A percentile compares a stretch with the other conserved stretches of the same genome.
Conservation (phyloP, 2,113 vertebrate genomes). For the Anarrhichthys ocellatus region DNA sequence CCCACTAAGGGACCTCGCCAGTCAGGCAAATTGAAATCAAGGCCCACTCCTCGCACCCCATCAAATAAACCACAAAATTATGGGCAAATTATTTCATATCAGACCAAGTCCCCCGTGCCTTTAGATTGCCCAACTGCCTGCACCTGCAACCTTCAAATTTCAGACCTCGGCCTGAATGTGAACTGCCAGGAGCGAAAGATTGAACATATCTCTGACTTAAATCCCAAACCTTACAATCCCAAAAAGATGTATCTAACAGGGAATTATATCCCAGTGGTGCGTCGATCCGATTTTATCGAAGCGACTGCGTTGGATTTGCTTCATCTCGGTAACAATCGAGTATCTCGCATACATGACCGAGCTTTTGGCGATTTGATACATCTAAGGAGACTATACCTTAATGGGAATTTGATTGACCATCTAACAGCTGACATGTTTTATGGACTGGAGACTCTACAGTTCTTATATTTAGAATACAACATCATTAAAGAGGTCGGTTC, state of each 20-base stretch:
- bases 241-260: constrained; percentile 99
- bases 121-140: constrained; percentile 96
- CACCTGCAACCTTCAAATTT: constrained; percentile 97
- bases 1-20: constrained; percentile 93
- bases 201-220: constrained; percentile 92
- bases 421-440: constrained; percentile 90
- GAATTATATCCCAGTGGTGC: constrained; percentile 92
- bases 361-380: constrained; percentile 93
- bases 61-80: constrained; percentile 93
- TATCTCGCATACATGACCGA: constrained; percentile 90
- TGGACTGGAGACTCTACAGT: constrained; percentile 93
- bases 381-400: constrained; percentile 94
- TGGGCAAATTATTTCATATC: constrained; percentile 94
- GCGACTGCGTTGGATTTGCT: constrained; percentile 94
- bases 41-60: constrained; percentile 88
- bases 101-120: constrained; percentile 99
- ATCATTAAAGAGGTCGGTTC: constrained; percentile 91
- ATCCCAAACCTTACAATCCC: constrained; percentile 97
- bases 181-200: constrained; percentile 99
- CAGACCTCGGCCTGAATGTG: constrained; percentile 97
- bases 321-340: constrained; percentile 96
- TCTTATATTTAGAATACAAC: constrained; percentile 97
- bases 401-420: constrained; percentile 93
- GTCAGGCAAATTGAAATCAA: constrained; percentile 91
- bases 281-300: constrained; percentile 91